A percentile compares a stretch with the other conserved stretches of the same genome.
Conservation (phyloP, 2,888 invertebrate species). For the Congeria kusceri region DNA sequence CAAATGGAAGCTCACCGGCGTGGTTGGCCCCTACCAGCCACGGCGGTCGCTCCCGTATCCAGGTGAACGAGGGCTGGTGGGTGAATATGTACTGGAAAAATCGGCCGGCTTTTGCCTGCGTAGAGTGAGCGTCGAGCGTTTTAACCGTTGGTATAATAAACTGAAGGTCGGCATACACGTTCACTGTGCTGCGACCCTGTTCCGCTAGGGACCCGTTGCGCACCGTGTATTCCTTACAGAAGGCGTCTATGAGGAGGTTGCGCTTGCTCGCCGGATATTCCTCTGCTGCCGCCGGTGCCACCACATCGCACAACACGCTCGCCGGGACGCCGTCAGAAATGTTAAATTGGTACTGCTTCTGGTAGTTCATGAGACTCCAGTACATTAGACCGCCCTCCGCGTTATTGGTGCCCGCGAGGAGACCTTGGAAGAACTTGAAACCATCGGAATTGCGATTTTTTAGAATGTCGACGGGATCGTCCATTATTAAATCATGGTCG, state of each 20-base stretch:
- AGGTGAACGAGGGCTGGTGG: conserved; percentile 91
- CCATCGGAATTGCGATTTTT: conserved; percentile 27
- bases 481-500: conserved; percentile 56
- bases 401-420: conserved; percentile 64
- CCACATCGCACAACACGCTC: conserved; percentile 45
- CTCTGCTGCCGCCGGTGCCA: conserved; percentile 48
- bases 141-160: conserved; percentile 53
- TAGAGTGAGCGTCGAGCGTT: conserved; percentile 89
- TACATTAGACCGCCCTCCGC: conserved; percentile 67
- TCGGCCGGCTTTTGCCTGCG: conserved; percentile 88
- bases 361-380: conserved; percentile 42
- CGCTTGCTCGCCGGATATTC: conserved; percentile 40
- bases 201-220: conserved; percentile 4
- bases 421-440: conserved; percentile 57
- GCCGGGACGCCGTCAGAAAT: conserved; percentile 47
- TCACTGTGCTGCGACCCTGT: conserved; percentile 43
- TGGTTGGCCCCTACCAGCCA: conserved; percentile 97
- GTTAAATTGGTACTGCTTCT: conserved; percentile 47
- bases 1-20: conserved; percentile 96
- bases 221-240: conserved; percentile 55
- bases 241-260: conserved; percentile 23
- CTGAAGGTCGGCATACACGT: conserved; percentile 53
- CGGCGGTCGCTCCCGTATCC: conserved; percentile 90
- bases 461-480: conserved; percentile 43
- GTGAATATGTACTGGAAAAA: conserved; percentile 96